Evolutionary conservation across 1,140 invertebrate genomes (phyloP), one percentile per base, ranked within the genome.

Genomic region (Bilobella aurantiaca): DNA sequence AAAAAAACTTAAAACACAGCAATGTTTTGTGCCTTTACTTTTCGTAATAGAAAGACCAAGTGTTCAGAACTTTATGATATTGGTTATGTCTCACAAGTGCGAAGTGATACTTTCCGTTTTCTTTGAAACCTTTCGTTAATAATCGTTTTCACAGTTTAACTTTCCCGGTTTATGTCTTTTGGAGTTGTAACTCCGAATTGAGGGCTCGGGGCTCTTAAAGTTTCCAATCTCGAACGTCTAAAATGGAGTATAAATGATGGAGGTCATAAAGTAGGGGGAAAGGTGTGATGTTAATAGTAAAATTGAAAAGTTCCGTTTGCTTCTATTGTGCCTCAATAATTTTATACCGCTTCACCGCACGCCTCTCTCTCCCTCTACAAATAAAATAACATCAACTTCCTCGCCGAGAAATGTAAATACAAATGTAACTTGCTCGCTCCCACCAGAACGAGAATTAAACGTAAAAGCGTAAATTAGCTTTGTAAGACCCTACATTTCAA

Each of bases 261-360:
- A 53, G 49, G 23, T 23, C 23, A 23, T 53, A 53, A 53, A 53
- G 49, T 12, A 53, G 49, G 37, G 37, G 37, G 37, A 53, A 23
- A 23, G 49, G 49, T 12, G 49, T 53, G 49, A 16, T 53, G 49
- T 12, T 53, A 53, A 53, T 53, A 53, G 49, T 53, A 53, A 53
- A n/a, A 53, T 53, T 53, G 49, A 53, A 53, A 53, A 53, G 49
- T 12, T n/a, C n/a, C n/a, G n/a, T n/a, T n/a, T 23, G 49, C 49
- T 53, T 18, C 34, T 42, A 12, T 8, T 42, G 34, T 42, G 18
- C 34, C 34, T 53, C 14, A 53, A 53, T 53, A 53, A 53, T 53
- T 53, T 53, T 53, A 53, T 53, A 53, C 49, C 12, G 14, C 25
- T 53, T n/a, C n/a, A n/a, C n/a, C n/a, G n/a, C n/a, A 12, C 49